phyloP scores from a whole-genome alignment of 1,140 invertebrate species.

The Atta colombica region DNA sequence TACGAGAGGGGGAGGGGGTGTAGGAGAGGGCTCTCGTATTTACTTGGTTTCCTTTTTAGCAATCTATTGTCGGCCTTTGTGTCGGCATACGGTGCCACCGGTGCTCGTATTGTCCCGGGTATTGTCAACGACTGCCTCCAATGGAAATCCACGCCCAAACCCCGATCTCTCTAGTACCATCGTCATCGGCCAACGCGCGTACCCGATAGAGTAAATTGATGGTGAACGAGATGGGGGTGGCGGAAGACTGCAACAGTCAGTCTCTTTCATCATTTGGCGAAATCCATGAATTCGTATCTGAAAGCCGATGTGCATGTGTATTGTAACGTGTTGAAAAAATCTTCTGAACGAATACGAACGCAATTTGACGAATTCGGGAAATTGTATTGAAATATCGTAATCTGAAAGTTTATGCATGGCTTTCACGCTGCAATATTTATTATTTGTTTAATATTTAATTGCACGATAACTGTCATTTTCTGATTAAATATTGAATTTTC shows the following conservation, averaged over 20 bases:
- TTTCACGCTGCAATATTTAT: constrained; percentile 23
- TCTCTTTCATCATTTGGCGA: constrained; percentile 56
- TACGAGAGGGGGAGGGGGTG: constrained; percentile 53
- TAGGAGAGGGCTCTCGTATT: constrained; percentile 75
- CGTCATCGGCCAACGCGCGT: constrained; percentile 59
- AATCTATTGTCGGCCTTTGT: constrained; percentile 80
- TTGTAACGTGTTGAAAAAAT: constrained; percentile 28
- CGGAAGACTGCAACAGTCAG: constrained; percentile 61
- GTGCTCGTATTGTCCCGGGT: constrained; percentile 70
- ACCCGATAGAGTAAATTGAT: constrained; percentile 63
- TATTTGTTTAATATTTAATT: constrained; percentile 49
- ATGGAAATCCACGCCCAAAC: constrained; percentile 60
- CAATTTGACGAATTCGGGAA: not conserved
- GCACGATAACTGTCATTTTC: constrained; percentile 13
- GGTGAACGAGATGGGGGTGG: constrained; percentile 29
- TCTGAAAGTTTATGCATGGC: not conserved
- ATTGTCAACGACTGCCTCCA: constrained; percentile 71
- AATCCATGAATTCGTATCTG: constrained; percentile 54
- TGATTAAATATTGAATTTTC: constrained; percentile 47
- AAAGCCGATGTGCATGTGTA: constrained; percentile 26
- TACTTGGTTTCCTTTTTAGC: constrained; percentile 80
- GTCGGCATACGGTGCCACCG: constrained; percentile 58
- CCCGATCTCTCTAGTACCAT: constrained; percentile 56
- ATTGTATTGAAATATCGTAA: not conserved
- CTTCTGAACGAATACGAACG: constrained; percentile 23